These are phyloP conservation scores for Pogoniulus pusillus DNA, from an alignment of 2,797 vertebrate species.

Conservation along the genomic window DNA sequence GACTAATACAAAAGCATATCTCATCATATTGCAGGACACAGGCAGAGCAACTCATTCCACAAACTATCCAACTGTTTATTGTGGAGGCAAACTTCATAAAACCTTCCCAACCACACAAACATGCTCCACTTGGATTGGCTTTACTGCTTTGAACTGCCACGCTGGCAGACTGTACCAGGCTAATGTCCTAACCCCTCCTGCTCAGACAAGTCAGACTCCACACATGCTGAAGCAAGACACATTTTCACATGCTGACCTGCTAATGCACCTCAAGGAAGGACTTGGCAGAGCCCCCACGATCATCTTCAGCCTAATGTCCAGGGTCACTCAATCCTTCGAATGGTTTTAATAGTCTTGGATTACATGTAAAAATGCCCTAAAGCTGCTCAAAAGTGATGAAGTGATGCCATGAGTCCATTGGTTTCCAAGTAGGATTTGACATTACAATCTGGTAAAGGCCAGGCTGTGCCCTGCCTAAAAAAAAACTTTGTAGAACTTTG, in stretches of 20 bases:
- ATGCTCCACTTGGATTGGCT: neutral
- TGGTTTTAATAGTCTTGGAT: constrained; percentile 1
- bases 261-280: constrained; percentile 18
- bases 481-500: neutral
- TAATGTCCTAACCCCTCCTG: neutral
- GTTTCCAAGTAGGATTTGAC: neutral
- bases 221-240: neutral
- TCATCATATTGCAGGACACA: neutral
- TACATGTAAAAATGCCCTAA: constrained; percentile 29
- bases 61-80: neutral
- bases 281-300: constrained; percentile 7
- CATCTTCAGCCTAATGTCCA: constrained; percentile 36
- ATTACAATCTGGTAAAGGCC: neutral
- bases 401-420: neutral
- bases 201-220: constrained; percentile 15
- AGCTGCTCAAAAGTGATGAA: constrained; percentile 12
- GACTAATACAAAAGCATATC: neutral
- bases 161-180: neutral
- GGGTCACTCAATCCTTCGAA: neutral
- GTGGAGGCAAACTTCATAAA: neutral
- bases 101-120: neutral
- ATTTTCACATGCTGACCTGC: constrained; percentile 2
- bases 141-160: neutral
- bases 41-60: neutral
- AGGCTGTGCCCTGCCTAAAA: neutral